phyloP scores from a whole-genome alignment of 2,113 vertebrate genomes.

The Colaptes auratus region DNA sequence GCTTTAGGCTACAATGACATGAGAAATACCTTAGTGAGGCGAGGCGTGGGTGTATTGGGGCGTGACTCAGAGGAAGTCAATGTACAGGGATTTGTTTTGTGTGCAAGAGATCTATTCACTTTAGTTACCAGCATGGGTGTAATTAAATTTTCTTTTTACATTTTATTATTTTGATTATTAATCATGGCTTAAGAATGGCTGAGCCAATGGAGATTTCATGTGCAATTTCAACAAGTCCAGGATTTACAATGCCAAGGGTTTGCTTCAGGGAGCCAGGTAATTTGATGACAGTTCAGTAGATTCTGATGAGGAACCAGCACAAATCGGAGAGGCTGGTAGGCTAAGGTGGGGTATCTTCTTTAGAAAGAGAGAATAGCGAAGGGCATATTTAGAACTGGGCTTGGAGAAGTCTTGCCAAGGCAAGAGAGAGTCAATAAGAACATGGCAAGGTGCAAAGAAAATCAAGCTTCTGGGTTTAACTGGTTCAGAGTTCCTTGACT shows the following conservation, averaged over 20 bases:
- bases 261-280: neutral
- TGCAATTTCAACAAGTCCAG: slow-evolving; percentile 45
- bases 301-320: neutral
- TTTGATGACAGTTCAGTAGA: neutral
- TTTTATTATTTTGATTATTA: slow-evolving; percentile 76
- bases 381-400: neutral
- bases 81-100: slow-evolving; percentile 72
- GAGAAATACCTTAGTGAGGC: slow-evolving; percentile 78
- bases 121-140: slow-evolving; percentile 76
- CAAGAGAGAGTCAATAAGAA: neutral
- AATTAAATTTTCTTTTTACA: slow-evolving; percentile 53
- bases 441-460: neutral
- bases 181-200: slow-evolving; percentile 72
- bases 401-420: neutral
- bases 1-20: slow-evolving; percentile 75
- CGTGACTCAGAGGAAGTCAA: slow-evolving; percentile 76
- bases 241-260: slow-evolving; percentile 17
- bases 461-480: neutral
- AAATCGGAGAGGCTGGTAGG: neutral
- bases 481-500: neutral
- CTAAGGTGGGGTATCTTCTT: neutral
- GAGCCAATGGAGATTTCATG: slow-evolving; percentile 52
- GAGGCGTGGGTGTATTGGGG: slow-evolving; percentile 78
- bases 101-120: slow-evolving; percentile 70
- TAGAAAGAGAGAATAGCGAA: neutral